phyloP scores from a whole-genome alignment of 53 echinoderm and acorn worm species.

The Astropecten irregularis region DNA sequence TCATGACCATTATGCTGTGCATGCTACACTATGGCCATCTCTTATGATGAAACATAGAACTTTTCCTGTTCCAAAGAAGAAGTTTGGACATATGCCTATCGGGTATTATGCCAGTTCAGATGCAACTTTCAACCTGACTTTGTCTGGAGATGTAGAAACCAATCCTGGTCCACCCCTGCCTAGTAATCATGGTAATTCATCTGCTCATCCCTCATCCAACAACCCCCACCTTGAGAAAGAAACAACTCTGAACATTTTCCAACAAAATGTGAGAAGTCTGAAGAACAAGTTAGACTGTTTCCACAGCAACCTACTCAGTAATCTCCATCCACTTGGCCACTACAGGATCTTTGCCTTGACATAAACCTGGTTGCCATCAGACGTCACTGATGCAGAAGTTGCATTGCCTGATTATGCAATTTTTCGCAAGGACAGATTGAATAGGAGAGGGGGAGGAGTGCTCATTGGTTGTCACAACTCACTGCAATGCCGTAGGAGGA shows the following conservation, averaged over 20 bases:
- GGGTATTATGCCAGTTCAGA: not conserved
- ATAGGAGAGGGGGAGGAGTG: not conserved
- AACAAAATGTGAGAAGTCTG: not conserved
- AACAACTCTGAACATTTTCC: not conserved
- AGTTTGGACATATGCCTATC: not conserved
- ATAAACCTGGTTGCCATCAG: not conserved
- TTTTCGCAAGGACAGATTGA: conserved; percentile 33
- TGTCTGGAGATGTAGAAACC: not conserved
- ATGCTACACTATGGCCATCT: not conserved
- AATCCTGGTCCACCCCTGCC: not conserved
- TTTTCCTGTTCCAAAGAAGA: no score
- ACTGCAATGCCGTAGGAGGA: conserved; percentile 5
- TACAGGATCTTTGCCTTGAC: not conserved
- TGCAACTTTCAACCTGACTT: not conserved
- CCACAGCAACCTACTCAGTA: not conserved
- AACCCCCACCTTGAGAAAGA: not conserved
- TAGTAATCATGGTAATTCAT: not conserved
- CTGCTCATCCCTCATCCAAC: not conserved
- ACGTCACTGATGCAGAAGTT: conserved; percentile 28
- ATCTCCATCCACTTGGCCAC: not conserved
- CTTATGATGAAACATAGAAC: not conserved
- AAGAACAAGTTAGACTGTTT: not conserved
- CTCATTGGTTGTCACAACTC: conserved; percentile 2
- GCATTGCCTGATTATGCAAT: conserved; percentile 22
- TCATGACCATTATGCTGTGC: not conserved